A percentile compares a stretch with the other conserved stretches of the same genome.
Conservation (phyloP, 64 coral and sea anemone species). For the Porites lutea region DNA sequence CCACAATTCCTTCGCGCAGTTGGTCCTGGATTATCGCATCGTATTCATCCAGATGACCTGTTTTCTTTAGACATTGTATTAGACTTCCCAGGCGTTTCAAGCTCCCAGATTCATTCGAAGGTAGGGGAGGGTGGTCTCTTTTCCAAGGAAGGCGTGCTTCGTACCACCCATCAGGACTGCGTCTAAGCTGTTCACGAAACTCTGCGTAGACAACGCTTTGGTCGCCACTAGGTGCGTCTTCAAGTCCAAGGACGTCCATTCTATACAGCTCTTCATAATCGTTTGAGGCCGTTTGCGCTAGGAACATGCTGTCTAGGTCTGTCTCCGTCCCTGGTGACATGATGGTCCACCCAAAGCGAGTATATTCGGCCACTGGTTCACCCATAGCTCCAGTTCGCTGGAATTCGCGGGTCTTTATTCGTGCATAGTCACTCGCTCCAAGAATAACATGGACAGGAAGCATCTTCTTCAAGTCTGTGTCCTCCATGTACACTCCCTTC, state of each 20-base stretch:
- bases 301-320: background rate
- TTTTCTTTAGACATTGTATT: slow-evolving; percentile 32
- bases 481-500: background rate
- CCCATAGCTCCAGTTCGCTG: slow-evolving; percentile 10
- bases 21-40: slow-evolving; percentile 59
- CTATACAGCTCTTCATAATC: slow-evolving; percentile 61
- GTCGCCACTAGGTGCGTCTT: slow-evolving; percentile 30
- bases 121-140: slow-evolving; percentile 26
- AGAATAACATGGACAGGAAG: slow-evolving; percentile 16
- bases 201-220: slow-evolving; percentile 45
- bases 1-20: slow-evolving; percentile 45
- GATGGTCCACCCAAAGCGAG: slow-evolving; percentile 54
- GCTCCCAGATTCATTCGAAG: slow-evolving; percentile 53
- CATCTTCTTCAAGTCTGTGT: background rate
- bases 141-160: slow-evolving; percentile 65
- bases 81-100: slow-evolving; percentile 35
- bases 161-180: slow-evolving; percentile 40
- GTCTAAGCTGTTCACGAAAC: slow-evolving; percentile 46
- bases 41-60: slow-evolving; percentile 24
- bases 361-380: slow-evolving; percentile 52
- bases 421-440: slow-evolving; percentile 1
- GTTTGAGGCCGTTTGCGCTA: background rate
- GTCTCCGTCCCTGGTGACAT: slow-evolving; percentile 44
- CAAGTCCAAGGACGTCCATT: slow-evolving; percentile 47
- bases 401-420: slow-evolving; percentile 5